phyloP scores from a whole-genome alignment of 2,113 vertebrate genomes.

The Tautogolabrus adspersus region DNA sequence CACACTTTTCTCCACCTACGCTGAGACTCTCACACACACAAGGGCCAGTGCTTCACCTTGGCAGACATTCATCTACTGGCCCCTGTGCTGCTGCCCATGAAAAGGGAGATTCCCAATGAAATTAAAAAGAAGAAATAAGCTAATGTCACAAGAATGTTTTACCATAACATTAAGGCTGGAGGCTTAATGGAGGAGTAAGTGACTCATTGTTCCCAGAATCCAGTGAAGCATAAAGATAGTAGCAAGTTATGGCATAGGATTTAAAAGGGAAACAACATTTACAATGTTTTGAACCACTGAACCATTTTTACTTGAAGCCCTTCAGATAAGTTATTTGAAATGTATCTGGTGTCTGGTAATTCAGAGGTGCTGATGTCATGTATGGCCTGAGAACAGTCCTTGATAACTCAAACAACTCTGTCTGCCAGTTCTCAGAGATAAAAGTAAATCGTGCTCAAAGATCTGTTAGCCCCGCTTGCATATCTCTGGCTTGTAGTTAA shows the following conservation, averaged over 20 bases:
- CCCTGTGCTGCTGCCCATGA: conserved; percentile 11
- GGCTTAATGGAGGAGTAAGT: conserved; percentile 32
- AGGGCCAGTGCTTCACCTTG: conserved; percentile 8
- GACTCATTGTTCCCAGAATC: conserved; percentile 34
- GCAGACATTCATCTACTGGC: conserved; percentile 24
- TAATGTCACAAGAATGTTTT: conserved; percentile 58
- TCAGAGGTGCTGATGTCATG: conserved; percentile 48
- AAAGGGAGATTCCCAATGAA: conserved; percentile 57
- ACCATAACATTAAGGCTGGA: conserved; percentile 43
- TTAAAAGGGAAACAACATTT: neutral
- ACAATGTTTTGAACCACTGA: conserved; percentile 9
- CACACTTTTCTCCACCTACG: neutral
- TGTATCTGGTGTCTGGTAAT: conserved; percentile 1
- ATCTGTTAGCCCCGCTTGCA: conserved; percentile 36
- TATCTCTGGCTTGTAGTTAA: conserved; percentile 36
- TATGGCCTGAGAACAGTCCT: conserved; percentile 37
- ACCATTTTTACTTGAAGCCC: conserved; percentile 9
- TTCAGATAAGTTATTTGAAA: conserved; percentile 18
- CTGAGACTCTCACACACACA: neutral
- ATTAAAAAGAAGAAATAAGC: conserved; percentile 55
- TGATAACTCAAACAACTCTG: neutral
- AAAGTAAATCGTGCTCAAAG: conserved; percentile 50
- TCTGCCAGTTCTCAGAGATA: conserved; percentile 57
- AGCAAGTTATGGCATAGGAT: neutral
- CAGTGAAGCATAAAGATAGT: conserved; percentile 40